phyloP scores from a whole-genome alignment of 2,113 vertebrate genomes.

The Nothocercus nigrocapillus region DNA sequence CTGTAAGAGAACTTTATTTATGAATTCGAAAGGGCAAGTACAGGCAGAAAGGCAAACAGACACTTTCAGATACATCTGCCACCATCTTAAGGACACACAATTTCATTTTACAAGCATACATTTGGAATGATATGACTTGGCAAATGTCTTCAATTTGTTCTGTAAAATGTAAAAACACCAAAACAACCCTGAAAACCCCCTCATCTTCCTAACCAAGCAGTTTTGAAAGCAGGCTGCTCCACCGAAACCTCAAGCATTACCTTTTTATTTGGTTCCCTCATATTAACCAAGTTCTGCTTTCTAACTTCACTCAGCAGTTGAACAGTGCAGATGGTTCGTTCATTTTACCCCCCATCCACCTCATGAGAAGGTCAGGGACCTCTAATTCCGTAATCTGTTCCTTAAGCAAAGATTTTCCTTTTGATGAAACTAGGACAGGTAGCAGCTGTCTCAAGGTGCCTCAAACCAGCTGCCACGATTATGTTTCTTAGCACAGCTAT shows the following conservation, averaged over 20 bases:
- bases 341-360: not conserved
- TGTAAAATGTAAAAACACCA: not conserved
- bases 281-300: constrained; percentile 1
- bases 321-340: constrained; percentile 35
- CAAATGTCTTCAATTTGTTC: not conserved
- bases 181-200: not conserved
- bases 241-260: not conserved
- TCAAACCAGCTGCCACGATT: not conserved
- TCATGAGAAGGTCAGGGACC: not conserved
- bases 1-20: not conserved
- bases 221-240: not conserved
- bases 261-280: not conserved
- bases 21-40: not conserved
- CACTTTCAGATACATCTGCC: not conserved
- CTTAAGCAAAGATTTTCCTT: not conserved
- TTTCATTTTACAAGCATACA: not conserved
- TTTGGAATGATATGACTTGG: not conserved
- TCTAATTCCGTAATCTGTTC: not conserved
- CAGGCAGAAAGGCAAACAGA: not conserved
- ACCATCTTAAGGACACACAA: not conserved
- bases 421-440: not conserved
- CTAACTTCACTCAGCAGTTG: not conserved
- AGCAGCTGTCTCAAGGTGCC: not conserved
- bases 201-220: not conserved
- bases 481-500: not conserved